These are phyloP conservation scores for Lumbricus terrestris DNA, from an alignment of 2,888 invertebrate genomes.

Conservation along the genomic window DNA sequence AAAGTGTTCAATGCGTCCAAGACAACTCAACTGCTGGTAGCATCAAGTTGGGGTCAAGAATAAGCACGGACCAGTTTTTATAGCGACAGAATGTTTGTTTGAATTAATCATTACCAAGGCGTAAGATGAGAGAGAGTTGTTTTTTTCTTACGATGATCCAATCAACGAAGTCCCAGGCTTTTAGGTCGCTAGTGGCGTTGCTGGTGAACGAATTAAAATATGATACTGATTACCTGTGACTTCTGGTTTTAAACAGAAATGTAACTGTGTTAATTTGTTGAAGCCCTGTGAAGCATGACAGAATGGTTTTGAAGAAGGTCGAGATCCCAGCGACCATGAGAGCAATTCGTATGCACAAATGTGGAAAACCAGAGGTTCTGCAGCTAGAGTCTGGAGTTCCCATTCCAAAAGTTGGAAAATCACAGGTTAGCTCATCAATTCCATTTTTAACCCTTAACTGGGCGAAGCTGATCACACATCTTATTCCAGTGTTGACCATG, in stretches of 20 bases:
- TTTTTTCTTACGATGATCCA: not conserved
- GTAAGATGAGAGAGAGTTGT: not conserved
- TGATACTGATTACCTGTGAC: not conserved
- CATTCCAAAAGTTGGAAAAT: not conserved
- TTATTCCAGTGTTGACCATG: not conserved
- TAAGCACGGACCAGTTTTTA: not conserved
- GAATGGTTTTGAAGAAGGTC: not conserved
- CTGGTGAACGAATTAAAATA: not conserved
- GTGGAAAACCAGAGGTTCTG: slow-evolving; percentile 20
- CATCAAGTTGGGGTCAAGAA: not conserved
- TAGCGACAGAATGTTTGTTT: not conserved
- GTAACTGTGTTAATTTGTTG: not conserved
- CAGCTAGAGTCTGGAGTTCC: not conserved
- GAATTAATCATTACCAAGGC: not conserved
- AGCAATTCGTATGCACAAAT: slow-evolving; percentile 12
- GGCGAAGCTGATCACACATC: not conserved
- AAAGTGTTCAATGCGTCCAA: not conserved
- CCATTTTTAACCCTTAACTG: not conserved
- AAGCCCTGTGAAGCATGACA: not conserved
- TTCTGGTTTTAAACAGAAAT: not conserved
- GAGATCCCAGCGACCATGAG: slow-evolving; percentile 16
- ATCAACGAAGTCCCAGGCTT: not conserved
- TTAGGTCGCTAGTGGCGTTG: not conserved
- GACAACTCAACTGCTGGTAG: not conserved
- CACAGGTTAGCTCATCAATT: slow-evolving; percentile 7